Evolutionary conservation across 2,113 vertebrate species (phyloP).

Genomic region (Hydrochoerus hydrochaeris): DNA sequence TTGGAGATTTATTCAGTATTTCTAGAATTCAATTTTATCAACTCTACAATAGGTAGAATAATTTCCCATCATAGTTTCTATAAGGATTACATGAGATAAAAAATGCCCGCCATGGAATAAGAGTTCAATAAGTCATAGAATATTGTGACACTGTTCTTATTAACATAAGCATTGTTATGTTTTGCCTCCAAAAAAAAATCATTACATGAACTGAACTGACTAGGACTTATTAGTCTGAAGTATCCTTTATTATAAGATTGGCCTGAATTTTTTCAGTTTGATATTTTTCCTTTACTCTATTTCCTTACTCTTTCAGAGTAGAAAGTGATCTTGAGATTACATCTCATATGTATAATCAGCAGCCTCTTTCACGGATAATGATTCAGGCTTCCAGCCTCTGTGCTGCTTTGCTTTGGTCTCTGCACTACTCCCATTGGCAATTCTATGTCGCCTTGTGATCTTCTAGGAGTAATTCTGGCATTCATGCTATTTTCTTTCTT

Average conservation of each 20-base stretch:
- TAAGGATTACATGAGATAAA: not conserved
- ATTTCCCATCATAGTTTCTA: not conserved
- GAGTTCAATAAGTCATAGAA: not conserved
- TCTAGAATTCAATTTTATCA: not conserved
- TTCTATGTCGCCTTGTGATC: not conserved
- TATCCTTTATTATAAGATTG: not conserved
- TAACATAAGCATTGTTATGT: not conserved
- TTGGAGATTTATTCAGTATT: not conserved
- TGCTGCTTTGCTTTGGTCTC: not conserved
- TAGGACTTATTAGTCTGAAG: not conserved
- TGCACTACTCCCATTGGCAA: not conserved
- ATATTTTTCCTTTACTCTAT: not conserved
- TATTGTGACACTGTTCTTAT: not conserved
- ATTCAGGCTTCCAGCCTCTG: too few relatives aligned
- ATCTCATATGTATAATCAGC: rapidly evolving
- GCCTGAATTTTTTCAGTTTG: not conserved
- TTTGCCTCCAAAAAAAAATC: not conserved
- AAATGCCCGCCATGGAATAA: not conserved
- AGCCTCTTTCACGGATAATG: rapidly evolving
- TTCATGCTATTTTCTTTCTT: not conserved
- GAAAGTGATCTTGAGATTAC: rapidly evolving
- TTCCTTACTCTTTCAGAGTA: not conserved
- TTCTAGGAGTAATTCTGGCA: not conserved
- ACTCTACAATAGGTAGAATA: too few relatives aligned
- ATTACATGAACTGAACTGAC: not conserved